phyloP scores from a whole-genome alignment of 2,797 vertebrate genomes.

The Calcarius lapponicus region DNA sequence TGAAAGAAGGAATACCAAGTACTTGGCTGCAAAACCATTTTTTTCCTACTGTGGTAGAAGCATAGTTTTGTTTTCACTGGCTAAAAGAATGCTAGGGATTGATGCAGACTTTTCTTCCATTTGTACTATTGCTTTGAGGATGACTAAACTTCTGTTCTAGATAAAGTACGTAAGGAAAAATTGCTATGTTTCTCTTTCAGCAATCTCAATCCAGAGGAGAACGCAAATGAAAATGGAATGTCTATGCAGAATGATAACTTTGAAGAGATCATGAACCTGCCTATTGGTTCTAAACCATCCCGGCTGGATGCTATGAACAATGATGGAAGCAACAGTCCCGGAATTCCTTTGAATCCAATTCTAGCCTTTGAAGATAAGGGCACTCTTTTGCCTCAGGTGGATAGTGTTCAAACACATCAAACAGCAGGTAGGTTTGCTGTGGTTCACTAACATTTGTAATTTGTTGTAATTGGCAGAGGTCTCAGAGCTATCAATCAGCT shows the following conservation, averaged over 20 bases:
- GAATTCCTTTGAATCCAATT: constrained; percentile 83
- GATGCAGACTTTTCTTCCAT: neutral
- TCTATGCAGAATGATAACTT: constrained; percentile 84
- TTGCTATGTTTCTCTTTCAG: constrained; percentile 1
- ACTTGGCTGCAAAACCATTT: neutral
- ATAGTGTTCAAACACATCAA: constrained; percentile 86
- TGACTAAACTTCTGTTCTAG: neutral
- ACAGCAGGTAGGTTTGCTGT: constrained; percentile 83
- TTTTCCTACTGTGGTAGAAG: neutral
- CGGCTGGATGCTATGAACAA: constrained; percentile 84
- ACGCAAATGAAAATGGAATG: constrained; percentile 87
- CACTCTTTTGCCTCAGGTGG: constrained; percentile 83
- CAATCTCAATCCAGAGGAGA: constrained; percentile 67
- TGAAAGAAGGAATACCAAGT: neutral
- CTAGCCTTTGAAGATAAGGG: constrained; percentile 92
- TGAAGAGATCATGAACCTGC: constrained; percentile 90
- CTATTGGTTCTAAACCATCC: constrained; percentile 84
- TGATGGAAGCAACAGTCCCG: constrained; percentile 76
- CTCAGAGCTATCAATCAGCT: neutral
- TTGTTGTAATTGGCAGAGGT: neutral
- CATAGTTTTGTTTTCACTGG: neutral
- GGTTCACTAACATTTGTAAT: neutral
- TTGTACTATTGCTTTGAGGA: neutral
- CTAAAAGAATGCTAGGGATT: neutral
- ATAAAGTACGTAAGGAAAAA: neutral